Evolutionary conservation across 2,113 vertebrate species (phyloP).

Genomic region (Cettia cetti): DNA sequence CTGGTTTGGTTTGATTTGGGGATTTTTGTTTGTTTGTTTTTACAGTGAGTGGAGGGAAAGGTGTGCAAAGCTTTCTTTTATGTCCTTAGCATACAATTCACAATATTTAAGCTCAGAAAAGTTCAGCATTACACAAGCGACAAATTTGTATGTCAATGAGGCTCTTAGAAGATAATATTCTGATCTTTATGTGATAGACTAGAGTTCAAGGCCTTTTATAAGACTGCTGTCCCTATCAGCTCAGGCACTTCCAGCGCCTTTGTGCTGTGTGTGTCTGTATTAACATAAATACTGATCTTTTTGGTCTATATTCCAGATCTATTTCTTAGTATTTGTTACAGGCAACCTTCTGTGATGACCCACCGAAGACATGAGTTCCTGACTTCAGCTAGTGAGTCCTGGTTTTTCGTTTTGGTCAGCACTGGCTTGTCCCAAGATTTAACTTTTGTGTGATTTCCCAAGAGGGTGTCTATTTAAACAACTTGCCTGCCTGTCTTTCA

Average conservation of each 20-base stretch:
- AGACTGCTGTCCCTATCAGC: not conserved
- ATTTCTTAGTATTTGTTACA: not conserved
- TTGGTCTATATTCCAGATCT: not conserved
- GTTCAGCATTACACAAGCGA: not conserved
- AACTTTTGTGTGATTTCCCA: not conserved
- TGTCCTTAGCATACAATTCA: not conserved
- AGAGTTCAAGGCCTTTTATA: not conserved
- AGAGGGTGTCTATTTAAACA: not conserved
- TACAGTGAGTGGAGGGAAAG: not conserved
- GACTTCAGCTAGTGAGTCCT: not conserved
- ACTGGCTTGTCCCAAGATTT: not conserved
- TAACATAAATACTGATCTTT: not conserved
- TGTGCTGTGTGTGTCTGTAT: not conserved
- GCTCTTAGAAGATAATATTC: not conserved
- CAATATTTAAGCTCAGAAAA: not conserved
- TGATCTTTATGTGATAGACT: not conserved
- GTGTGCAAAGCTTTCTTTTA: not conserved
- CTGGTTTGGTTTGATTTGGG: not conserved
- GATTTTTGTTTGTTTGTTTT: not conserved
- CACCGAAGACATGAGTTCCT: not conserved
- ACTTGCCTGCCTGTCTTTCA: not conserved
- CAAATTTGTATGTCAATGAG: not conserved
- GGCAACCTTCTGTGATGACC: not conserved
- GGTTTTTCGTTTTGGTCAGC: not conserved
- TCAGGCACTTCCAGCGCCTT: not conserved